A percentile compares a stretch with the other conserved stretches of the same genome.
Evolutionary conservation across 1,140 invertebrate genomes (phyloP).

Genomic region (Ips nitidus): DNA sequence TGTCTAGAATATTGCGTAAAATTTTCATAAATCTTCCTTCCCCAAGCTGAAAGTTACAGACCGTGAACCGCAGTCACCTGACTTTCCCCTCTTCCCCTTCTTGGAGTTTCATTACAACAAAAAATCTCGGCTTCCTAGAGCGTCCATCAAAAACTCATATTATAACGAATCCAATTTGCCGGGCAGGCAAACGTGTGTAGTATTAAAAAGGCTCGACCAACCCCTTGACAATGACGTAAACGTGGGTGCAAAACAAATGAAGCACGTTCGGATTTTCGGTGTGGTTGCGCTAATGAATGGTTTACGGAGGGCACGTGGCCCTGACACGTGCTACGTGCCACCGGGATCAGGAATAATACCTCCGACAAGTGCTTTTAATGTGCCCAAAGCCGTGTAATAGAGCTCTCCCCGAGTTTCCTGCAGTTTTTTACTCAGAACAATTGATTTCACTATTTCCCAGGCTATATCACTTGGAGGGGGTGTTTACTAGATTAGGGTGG

Average conservation of each 20-base stretch:
- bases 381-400: conserved; percentile 26
- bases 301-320: conserved; percentile 50
- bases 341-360: conserved; percentile 49
- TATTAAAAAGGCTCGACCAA: conserved; percentile 33
- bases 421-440: conserved; percentile 25
- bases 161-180: conserved; percentile 42
- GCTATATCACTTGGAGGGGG: conserved; percentile 8
- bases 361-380: conserved; percentile 45
- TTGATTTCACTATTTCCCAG: conserved; percentile 30
- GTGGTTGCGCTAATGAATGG: conserved; percentile 53
- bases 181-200: conserved; percentile 18
- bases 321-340: conserved; percentile 45
- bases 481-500: not conserved
- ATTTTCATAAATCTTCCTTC: too few relatives aligned
- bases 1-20: too few relatives aligned
- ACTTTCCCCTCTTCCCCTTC: too few relatives aligned
- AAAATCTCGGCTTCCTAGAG: not conserved
- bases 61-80: too few relatives aligned
- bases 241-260: conserved; percentile 31
- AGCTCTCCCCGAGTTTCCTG: conserved; percentile 21
- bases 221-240: conserved; percentile 32
- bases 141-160: conserved; percentile 34
- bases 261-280: conserved; percentile 47
- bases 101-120: not conserved
- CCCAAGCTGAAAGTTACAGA: too few relatives aligned